Percentiles rank a stretch among this genome's conserved stretches.
Evolutionary conservation across 2,797 vertebrate species (phyloP).

Genomic region (Sebastes elongatus): DNA sequence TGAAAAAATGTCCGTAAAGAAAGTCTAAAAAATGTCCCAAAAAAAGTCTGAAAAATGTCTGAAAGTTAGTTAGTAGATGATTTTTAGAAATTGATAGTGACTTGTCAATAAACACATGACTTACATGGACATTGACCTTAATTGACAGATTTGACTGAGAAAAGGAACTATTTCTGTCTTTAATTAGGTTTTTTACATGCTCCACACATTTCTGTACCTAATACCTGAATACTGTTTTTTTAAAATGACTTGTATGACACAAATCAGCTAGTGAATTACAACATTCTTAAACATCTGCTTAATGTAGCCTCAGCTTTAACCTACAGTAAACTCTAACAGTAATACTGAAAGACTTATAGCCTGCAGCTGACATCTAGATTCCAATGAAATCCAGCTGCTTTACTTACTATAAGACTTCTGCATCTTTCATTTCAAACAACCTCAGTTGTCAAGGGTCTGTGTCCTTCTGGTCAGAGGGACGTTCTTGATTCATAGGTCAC

Average conservation of each 20-base stretch:
- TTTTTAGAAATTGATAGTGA: neutral
- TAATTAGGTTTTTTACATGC: neutral
- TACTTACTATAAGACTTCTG: neutral
- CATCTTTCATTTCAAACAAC: neutral
- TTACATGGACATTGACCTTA: neutral
- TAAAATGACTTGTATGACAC: neutral
- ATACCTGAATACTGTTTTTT: neutral
- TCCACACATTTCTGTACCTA: neutral
- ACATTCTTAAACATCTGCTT: neutral
- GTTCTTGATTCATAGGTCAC: constrained; percentile 29
- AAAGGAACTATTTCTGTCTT: neutral
- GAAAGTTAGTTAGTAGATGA: neutral
- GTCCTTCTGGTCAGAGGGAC: constrained; percentile 12
- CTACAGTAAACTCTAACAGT: neutral
- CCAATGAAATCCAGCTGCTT: neutral
- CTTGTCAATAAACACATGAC: neutral
- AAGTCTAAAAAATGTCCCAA: no score
- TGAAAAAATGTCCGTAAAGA: no score
- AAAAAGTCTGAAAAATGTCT: no score
- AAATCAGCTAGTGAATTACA: neutral
- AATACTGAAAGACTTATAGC: neutral
- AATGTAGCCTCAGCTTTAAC: neutral
- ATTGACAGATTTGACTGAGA: neutral
- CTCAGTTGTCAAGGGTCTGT: constrained; percentile 5
- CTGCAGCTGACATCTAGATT: neutral